Percentiles rank a stretch among this genome's conserved stretches.
These are phyloP conservation scores for Lophotriccus pileatus DNA, from an alignment of 2,797 vertebrate species.

Conservation along the genomic window DNA sequence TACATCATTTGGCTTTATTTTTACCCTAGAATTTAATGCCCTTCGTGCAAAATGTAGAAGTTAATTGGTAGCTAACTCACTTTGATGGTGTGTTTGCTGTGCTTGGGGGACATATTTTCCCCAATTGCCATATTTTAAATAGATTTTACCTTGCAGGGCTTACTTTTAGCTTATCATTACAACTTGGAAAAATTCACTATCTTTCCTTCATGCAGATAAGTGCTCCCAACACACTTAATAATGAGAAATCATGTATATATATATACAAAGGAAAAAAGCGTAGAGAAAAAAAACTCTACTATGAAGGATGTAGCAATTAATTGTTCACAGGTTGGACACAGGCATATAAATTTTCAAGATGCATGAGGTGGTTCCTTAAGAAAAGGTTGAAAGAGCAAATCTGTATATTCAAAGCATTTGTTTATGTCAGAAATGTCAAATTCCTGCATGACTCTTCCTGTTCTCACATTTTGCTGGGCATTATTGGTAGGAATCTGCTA, in stretches of 20 bases:
- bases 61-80: constrained; percentile 74
- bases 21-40: constrained; percentile 37
- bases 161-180: constrained; percentile 65
- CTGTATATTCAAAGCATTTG: not conserved
- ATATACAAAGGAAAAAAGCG: not conserved
- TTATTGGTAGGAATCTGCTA: not conserved
- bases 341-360: constrained; percentile 35
- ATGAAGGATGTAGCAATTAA: constrained; percentile 43
- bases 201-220: constrained; percentile 19
- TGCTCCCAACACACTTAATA: constrained; percentile 47
- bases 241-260: constrained; percentile 38
- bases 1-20: constrained; percentile 61
- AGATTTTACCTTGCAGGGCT: constrained; percentile 62
- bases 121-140: constrained; percentile 63
- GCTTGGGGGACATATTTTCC: constrained; percentile 61
- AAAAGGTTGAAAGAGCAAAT: not conserved
- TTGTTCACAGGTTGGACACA: constrained; percentile 42
- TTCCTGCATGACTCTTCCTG: not conserved
- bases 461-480: not conserved
- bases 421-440: not conserved
- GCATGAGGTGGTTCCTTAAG: not conserved
- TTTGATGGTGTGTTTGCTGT: constrained; percentile 63
- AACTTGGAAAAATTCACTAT: constrained; percentile 41
- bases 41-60: constrained; percentile 63
- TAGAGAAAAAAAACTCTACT: not conserved